Base-by-base conservation (phyloP, 2,113 vertebrate species). In the Promerops cafer region DNA sequence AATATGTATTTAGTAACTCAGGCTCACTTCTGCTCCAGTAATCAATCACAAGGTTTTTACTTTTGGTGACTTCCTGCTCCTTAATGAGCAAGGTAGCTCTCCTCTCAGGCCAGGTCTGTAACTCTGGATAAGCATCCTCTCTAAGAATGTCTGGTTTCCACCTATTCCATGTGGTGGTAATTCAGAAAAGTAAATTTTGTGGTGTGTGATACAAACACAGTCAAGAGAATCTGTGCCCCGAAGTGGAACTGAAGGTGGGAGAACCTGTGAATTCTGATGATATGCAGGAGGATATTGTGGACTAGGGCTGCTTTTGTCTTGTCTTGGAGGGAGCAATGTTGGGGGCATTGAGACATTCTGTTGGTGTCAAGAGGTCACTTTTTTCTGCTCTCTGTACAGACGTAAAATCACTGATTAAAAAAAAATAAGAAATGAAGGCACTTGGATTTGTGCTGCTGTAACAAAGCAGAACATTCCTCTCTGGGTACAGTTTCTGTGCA, bases 201-300 rank as follows among this genome's bases (percentile, higher is more conserved):
- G 24, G 21, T 9, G 15, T 68, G 15, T 4, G 7, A 5, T 42
- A 12, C 14, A 45, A 60, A 16, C 27, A 6, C 7, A 28, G 42
- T 4, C 6, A 49, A 16, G 61, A 30, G 33, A 23, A 18, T 18
- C 30, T 6, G 19, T 45, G 26, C 5, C 37, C 42, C 1, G 0
- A 7, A 11, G 35, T 3, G 24, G 5, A 35, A 15, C 0, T 6
- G 1, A 1, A 23, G 20, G 16, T 12, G 39, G 33, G n/a, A 60
- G 27, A 47, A 7, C 30, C 14, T 1, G 3, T 33, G 44, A 23
- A 5, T 16, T 6, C 6, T 31, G 33, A 3, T 31, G 24, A 7
- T 53, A 8, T 4, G 35, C 65, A 54, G 35, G 47, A 39, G 20
- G 56, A 11, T 33, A 3, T 7, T 1, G 1, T 5, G 52, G 33